These are phyloP conservation scores for Drosophila willistoni DNA, from an alignment of 1,140 invertebrate genomes.

Conservation along the genomic window DNA sequence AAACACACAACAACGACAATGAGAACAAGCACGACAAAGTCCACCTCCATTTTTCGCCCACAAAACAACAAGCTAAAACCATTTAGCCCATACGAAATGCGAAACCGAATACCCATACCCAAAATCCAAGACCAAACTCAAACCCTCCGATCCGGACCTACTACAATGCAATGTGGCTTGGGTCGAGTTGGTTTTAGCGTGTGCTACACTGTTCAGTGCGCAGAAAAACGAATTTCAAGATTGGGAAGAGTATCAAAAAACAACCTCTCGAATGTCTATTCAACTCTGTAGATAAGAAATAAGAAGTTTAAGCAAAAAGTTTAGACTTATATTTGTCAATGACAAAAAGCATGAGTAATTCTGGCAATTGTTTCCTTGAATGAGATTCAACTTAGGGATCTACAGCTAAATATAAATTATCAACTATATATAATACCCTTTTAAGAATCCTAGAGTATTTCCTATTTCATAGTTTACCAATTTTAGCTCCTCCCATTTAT, in stretches of 20 bases:
- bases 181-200: constrained; percentile 9
- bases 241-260: constrained; percentile 24
- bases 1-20: constrained; percentile 38
- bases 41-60: background rate
- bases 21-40: background rate
- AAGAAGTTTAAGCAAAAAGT: background rate
- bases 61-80: constrained; percentile 47
- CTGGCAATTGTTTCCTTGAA: too few relatives aligned
- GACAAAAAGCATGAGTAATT: too few relatives aligned
- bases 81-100: constrained; percentile 41
- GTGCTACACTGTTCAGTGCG: constrained; percentile 50
- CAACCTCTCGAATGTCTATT: background rate
- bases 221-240: constrained; percentile 72
- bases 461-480: background rate
- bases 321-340: too few relatives aligned
- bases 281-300: background rate
- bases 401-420: too few relatives aligned
- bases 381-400: too few relatives aligned
- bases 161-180: constrained; percentile 38
- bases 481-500: background rate
- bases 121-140: background rate
- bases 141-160: constrained; percentile 30
- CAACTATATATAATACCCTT: too few relatives aligned
- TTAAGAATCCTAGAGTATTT: constrained; percentile 3
- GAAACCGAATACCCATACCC: constrained; percentile 28